Conservation (phyloP, 1,140 invertebrate species). For the Lutraria rhynchaena region DNA sequence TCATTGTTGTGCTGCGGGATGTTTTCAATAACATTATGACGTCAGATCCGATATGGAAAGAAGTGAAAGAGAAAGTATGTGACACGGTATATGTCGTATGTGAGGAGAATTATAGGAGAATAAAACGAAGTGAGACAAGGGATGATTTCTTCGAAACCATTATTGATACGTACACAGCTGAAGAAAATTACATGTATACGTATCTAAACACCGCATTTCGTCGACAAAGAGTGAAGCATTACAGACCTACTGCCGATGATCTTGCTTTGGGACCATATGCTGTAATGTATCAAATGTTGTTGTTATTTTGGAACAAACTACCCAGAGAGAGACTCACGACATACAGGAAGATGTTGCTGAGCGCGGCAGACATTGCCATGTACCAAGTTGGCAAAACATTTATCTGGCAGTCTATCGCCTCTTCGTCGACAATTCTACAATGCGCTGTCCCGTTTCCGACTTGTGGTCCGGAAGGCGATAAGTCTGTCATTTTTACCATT, state of each 20-base stretch:
- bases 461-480: not conserved
- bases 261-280: conserved; percentile 39
- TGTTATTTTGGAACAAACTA: conserved; percentile 17
- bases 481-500: conserved; percentile 1
- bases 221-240: conserved; percentile 9
- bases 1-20: not conserved
- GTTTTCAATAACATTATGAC: conserved; percentile 20
- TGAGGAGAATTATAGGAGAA: not conserved
- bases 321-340: conserved; percentile 20
- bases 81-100: conserved; percentile 24
- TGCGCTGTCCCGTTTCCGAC: too few relatives aligned
- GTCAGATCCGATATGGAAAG: conserved; percentile 4
- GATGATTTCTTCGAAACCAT: conserved; percentile 22
- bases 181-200: conserved; percentile 22
- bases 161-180: conserved; percentile 16
- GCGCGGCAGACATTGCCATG: conserved; percentile 3
- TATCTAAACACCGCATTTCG: conserved; percentile 37
- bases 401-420: conserved; percentile 38
- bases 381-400: conserved; percentile 39
- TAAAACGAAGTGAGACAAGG: not conserved
- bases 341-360: conserved; percentile 46
- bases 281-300: conserved; percentile 42
- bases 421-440: too few relatives aligned
- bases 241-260: conserved; percentile 30
- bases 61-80: not conserved